Evolutionary conservation across 2,113 vertebrate species (phyloP), one percentile per base, ranked within the genome.

Genomic region (Oryzias woworae): DNA sequence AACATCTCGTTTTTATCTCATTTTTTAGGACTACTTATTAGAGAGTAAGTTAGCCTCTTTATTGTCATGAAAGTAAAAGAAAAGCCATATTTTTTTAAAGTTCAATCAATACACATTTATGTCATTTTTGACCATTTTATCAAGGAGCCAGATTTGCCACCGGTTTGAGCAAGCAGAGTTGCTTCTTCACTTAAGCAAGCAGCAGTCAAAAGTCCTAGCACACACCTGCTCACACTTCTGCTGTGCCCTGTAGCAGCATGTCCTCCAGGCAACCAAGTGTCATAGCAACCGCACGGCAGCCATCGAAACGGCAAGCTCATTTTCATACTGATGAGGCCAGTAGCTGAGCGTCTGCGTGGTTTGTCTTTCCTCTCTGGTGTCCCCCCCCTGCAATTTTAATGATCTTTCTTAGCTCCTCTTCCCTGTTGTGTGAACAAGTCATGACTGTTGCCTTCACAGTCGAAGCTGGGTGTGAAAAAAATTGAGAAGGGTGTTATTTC

Each of bases 261-360:
- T 77, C 72, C 82, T 75, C 75, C 62, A 55, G 71, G 61, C 59
- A 18, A 59, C 64, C 57, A 7, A 66, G 71, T 85, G 86, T 74
- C 88, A 87, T 88, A 81, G 85, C 75, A 85, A 86, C 82, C 47
- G 51, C 64, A 51, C 43, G 26, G 81, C 74, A 73, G 82, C 74
- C 84, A 69, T 66, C 46, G 83, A 73, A 77, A 79, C 85, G 53
- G 81, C 77, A 43, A 77, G 47, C 75, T 86, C 75, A 84, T 86
- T 86, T 87, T 90, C 85, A 89, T 85, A 83, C 81, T 85, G 83
- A 88, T 87, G 81, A 88, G 78, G 68, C 58, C 53, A 20, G 73
- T 75, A 71, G 75, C 79, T 26, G 53, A 42, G 75, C 64, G 72
- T 69, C 63, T 15, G 55, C n/a, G 26, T 53, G n/a, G 60, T 58